Conservation (phyloP, 64 coral and sea anemone species). For the Exaiptasia diaphana region DNA sequence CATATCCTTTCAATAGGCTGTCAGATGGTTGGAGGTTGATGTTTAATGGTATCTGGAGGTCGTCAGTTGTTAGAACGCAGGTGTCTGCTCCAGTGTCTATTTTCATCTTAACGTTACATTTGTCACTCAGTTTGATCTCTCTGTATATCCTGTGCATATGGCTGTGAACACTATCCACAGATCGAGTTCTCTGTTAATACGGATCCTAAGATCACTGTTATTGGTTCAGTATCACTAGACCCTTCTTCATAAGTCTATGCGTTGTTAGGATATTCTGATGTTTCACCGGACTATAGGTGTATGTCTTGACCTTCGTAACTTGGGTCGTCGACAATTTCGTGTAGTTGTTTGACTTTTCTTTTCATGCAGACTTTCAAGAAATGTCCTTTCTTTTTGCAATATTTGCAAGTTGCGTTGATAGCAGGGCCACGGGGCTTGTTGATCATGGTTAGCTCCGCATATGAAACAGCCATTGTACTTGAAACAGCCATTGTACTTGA, state of each 20-base stretch:
- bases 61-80: constrained; percentile 24
- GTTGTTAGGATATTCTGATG: background rate
- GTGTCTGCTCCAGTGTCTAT: constrained; percentile 53
- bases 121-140: constrained; percentile 30
- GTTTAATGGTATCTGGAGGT: background rate
- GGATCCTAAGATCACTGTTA: constrained; percentile 3
- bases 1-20: constrained; percentile 23
- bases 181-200: constrained; percentile 21
- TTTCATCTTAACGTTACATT: constrained; percentile 4
- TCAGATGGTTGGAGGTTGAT: background rate
- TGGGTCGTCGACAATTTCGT: constrained; percentile 25
- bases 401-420: background rate
- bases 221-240: background rate
- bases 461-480: background rate
- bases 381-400: constrained; percentile 5
- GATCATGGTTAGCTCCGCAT: background rate
- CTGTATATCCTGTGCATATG: constrained; percentile 40
- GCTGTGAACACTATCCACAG: constrained; percentile 16
- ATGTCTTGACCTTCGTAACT: constrained; percentile 19
- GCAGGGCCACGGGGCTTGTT: background rate
- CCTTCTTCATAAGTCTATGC: background rate
- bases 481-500: too few species aligned
- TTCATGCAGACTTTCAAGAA: constrained; percentile 15
- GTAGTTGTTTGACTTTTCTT: background rate
- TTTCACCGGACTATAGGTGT: too few species aligned